These are phyloP conservation scores for Erinaceus europaeus DNA, from an alignment of 2,113 vertebrate species.

Conservation along the genomic window DNA sequence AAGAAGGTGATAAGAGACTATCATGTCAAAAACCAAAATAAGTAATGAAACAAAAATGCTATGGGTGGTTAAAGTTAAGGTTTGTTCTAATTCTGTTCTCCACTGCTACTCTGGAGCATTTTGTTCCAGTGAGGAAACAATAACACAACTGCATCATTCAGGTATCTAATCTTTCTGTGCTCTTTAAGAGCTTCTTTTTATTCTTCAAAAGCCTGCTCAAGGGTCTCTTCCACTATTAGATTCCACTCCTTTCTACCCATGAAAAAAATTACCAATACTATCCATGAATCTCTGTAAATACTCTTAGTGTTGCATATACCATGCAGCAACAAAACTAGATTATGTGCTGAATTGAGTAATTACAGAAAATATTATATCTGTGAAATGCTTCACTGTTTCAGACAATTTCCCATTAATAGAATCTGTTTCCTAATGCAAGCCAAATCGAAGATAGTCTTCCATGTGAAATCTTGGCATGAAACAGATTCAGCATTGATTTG, in stretches of 20 bases:
- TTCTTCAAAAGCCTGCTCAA: not conserved
- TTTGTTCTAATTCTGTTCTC: not conserved
- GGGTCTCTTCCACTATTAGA: not conserved
- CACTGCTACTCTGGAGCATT: not conserved
- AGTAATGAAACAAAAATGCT: not conserved
- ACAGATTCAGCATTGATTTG: not conserved
- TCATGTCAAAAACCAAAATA: not conserved
- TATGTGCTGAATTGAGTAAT: not conserved
- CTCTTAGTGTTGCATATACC: not conserved
- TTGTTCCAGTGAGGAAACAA: not conserved
- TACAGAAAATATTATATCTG: slow-evolving; percentile 1
- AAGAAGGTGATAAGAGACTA: not conserved
- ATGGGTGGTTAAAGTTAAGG: not conserved
- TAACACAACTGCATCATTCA: not conserved
- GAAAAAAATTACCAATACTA: not conserved
- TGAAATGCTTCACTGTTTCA: not conserved
- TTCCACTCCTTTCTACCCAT: not conserved
- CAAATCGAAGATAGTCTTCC: not conserved
- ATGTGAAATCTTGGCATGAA: not conserved
- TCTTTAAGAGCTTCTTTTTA: not conserved
- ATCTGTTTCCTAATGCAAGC: not conserved
- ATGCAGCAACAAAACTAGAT: not conserved
- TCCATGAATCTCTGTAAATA: not conserved
- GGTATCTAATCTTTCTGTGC: not conserved
- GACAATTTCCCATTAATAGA: not conserved